Base-by-base conservation (phyloP, 2,888 invertebrate genomes). In the Alviniconcha strummeri region DNA sequence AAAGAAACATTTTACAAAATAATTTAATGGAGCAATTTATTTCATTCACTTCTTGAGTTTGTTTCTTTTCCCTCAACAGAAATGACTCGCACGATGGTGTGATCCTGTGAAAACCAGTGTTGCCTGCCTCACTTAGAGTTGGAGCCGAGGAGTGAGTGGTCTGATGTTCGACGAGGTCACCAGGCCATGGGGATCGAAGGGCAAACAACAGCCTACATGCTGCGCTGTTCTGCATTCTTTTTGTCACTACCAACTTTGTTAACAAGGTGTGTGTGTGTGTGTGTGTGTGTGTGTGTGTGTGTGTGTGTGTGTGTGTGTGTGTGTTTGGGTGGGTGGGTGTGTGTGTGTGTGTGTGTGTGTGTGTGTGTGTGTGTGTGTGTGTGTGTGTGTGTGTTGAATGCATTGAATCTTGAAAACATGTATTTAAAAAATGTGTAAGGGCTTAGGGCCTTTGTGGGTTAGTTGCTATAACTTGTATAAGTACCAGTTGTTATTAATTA, bases 191-290 rank as follows among this genome's bases (percentile, higher is more conserved):
- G 60, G 64, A 36, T 19, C 8, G 80, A 71, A 13, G 56, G 55
- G 55, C 80, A 80, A 55, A 36, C 72, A 57, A 79, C 52, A 7
- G 13, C 79, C 3, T 82, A 81, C 79, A 72, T 87, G 19, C 87
- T 9, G 72, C 84, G 60, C 60, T 86, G 55, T 90, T 88, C 74
- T 87, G 87, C 83, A 54, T 88, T 4, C 84, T 90, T 57, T 90
- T 90, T 87, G 84, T 88, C n/a, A 85, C 85, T 8, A 90, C 91
- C 74, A 88, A 89, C 76, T 91, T 91, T 88, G 90, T 90, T 8
- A 91, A 91, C 81, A 91, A 91, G 90, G 91, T 74, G 54, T 77
- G 57, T 80, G n/a, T 75, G 7, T 7, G 64, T 60, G 9, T 81
- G 74, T 82, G 64, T 74, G 67, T 57, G 71, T 75, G 11, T 55